Conservation (phyloP, 2,113 vertebrate genomes). For the Erythrocebus patas region DNA sequence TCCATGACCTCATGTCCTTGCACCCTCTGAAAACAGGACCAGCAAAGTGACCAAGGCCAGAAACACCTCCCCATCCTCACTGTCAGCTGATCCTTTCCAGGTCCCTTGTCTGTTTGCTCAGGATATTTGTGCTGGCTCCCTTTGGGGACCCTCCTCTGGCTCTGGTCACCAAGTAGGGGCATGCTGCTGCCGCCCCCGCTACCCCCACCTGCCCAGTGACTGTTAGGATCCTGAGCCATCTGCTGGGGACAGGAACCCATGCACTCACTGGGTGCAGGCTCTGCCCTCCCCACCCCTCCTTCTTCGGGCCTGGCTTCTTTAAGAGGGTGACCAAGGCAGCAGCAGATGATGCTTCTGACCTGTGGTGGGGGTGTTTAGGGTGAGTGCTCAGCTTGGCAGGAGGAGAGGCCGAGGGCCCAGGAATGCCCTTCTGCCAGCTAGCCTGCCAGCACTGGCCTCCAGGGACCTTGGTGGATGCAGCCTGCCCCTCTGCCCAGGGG, state of each 20-base stretch:
- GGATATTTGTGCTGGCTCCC: background rate
- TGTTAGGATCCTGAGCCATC: background rate
- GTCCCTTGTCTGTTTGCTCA: background rate
- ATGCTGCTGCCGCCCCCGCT: background rate
- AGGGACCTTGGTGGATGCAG: background rate
- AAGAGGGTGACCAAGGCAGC: background rate
- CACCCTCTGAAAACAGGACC: background rate
- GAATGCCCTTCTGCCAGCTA: background rate
- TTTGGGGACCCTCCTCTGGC: background rate
- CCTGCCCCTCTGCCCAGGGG: background rate
- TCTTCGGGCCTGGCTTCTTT: background rate
- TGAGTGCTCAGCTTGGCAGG: background rate
- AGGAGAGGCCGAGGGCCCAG: background rate
- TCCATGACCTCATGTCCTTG: background rate
- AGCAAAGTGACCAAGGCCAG: background rate
- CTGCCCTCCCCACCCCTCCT: background rate
- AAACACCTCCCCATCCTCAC: fast-evolving
- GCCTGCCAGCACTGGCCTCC: background rate
- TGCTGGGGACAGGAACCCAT: conserved; percentile 48
- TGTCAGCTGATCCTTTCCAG: background rate
- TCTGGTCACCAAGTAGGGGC: conserved; percentile 70
- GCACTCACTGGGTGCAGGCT: background rate
- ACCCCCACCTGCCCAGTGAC: background rate
- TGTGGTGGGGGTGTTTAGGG: fast-evolving
- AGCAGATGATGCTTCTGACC: background rate